Percentiles rank a stretch among this genome's conserved stretches.
These are phyloP conservation scores for Parasteatoda lunata DNA, from an alignment of 2,888 invertebrate genomes.

Conservation along the genomic window DNA sequence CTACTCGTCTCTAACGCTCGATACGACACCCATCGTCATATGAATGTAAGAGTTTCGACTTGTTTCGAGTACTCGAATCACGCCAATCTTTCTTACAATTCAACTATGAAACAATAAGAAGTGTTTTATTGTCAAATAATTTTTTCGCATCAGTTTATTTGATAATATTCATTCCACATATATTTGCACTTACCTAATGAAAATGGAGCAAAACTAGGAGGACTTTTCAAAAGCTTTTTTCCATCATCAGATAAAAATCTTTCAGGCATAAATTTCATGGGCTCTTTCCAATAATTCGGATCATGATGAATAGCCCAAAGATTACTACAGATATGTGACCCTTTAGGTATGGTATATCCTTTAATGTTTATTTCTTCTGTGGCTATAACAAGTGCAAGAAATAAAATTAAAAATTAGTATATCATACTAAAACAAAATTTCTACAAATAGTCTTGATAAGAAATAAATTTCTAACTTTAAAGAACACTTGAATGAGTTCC, in stretches of 20 bases:
- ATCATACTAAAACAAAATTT: neutral
- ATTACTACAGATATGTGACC: slow-evolving; percentile 10
- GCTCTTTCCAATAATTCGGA: slow-evolving; percentile 36
- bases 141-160: no score
- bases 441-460: neutral
- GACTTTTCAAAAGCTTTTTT: neutral
- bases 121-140: no score
- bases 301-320: slow-evolving; percentile 34
- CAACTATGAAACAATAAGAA: no score
- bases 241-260: slow-evolving; percentile 8
- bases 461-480: neutral
- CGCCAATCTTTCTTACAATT: no score
- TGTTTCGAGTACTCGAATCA: no score
- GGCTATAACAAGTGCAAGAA: neutral
- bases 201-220: slow-evolving; percentile 30
- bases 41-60: no score
- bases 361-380: slow-evolving; percentile 2
- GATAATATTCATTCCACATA: no score
- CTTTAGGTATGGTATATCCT: slow-evolving; percentile 28
- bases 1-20: no score
- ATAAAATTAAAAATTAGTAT: neutral
- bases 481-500: neutral
- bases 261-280: slow-evolving; percentile 24
- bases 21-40: no score
- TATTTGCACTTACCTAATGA: slow-evolving; percentile 6